Percentiles rank a stretch among this genome's conserved stretches.
These are phyloP conservation scores for Syngnathus floridae DNA, from an alignment of 2,113 vertebrate genomes.

Conservation along the genomic window DNA sequence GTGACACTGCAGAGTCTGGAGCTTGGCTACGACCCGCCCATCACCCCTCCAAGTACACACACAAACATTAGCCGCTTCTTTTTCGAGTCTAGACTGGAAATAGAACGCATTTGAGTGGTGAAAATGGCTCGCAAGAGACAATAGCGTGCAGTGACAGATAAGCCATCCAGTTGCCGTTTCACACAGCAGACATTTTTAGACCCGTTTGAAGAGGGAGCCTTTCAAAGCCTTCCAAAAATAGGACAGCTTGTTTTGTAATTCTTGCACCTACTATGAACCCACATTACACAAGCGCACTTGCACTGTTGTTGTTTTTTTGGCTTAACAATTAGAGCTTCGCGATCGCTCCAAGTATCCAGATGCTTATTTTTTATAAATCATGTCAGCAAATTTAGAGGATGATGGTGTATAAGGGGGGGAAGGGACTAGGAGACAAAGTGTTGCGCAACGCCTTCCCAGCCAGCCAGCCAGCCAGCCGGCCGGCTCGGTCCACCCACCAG, in stretches of 20 bases:
- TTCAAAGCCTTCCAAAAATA: slow-evolving; percentile 40
- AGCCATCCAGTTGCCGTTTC: slow-evolving; percentile 1
- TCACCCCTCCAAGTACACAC: slow-evolving; percentile 27
- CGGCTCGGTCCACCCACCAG: slow-evolving; percentile 49
- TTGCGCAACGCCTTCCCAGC: slow-evolving; percentile 48
- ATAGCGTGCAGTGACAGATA: slow-evolving; percentile 6
- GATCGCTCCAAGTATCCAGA: neutral
- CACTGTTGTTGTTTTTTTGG: slow-evolving; percentile 15
- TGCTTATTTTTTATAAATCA: neutral
- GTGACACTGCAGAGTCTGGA: slow-evolving; percentile 62
- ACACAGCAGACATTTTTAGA: slow-evolving; percentile 11
- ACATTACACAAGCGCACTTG: slow-evolving; percentile 27
- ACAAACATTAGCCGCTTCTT: slow-evolving; percentile 1
- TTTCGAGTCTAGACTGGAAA: slow-evolving; percentile 44
- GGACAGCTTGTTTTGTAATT: slow-evolving; percentile 25
- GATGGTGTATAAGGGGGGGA: slow-evolving; percentile 5
- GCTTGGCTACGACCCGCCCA: slow-evolving; percentile 48
- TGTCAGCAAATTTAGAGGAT: slow-evolving; percentile 22
- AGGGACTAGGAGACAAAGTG: slow-evolving; percentile 29
- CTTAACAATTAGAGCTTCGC: slow-evolving; percentile 8
- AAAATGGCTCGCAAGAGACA: slow-evolving; percentile 16
- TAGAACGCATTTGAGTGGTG: slow-evolving; percentile 10
- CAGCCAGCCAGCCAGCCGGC: slow-evolving; percentile 20
- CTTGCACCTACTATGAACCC: slow-evolving; percentile 35
- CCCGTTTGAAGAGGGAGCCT: slow-evolving; percentile 35